Evolutionary conservation across 1,140 invertebrate species (phyloP), one percentile per base, ranked within the genome.

Genomic region (Bombus cullumanus): DNA sequence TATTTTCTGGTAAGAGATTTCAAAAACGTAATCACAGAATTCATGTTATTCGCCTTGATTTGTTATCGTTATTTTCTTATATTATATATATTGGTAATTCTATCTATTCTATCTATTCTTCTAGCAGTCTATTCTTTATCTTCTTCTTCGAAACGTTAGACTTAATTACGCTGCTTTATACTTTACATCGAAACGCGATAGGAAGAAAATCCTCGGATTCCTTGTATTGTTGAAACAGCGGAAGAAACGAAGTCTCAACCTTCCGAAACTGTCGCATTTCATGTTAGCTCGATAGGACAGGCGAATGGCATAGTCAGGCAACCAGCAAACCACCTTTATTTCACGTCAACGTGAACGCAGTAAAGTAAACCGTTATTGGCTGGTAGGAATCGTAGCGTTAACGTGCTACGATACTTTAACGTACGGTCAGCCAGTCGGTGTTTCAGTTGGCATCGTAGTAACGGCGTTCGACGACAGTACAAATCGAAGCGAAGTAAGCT

Each of bases 401-500:
- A 89, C 88, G 88, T 69, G 64, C 64, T 81, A 41, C 77, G 80
- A 66, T 68, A 41, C 64, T 83, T 77, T 91, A 89, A 89, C 79
- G 90, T 69, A 90, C 43, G 89, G 81, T 84, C 83, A 84, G 64
- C 71, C 34, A 62, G 74, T 62, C 47, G 68, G 39, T 71, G 79
- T 82, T 72, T 79, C 64, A 37, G 78, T 57, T 53, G 68, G 62
- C 76, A 59, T 80, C 41, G 72, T 53, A 66, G 79, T 81, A 85
- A 84, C 80, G 43, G 62, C 41, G 47, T 74, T 69, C 88, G 86
- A 89, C 89, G 92, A 89, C 91, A 92, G 93, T 93, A 92, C 92
- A 92, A 93, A 93, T 93, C 90, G 92, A 93, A 93, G 89, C 88
- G 88, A 90, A 86, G 83, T 89, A 89, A 90, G 90, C 89, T 89